Conservation (phyloP, 2,797 vertebrate species). For the Simalia tracyae region DNA sequence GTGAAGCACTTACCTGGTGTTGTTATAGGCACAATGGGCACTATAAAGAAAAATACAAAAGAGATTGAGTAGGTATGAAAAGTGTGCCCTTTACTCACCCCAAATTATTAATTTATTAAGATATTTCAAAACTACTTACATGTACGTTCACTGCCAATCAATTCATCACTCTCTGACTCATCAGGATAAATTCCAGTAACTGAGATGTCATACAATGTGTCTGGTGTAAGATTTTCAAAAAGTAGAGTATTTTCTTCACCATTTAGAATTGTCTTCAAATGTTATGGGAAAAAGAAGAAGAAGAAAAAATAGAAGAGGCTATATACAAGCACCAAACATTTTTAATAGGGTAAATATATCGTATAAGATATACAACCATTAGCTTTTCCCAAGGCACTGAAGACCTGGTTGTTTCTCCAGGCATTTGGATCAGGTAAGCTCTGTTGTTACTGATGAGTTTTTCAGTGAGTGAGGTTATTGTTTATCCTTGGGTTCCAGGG, state of each 20-base stretch:
- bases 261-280: constrained; percentile 82
- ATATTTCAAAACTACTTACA: constrained; percentile 71
- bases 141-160: constrained; percentile 86
- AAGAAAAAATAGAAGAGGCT: background rate
- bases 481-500: background rate
- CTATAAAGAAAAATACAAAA: constrained; percentile 72
- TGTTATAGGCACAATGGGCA: constrained; percentile 69
- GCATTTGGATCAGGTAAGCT: background rate
- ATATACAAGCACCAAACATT: background rate
- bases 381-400: background rate
- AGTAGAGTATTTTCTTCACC: constrained; percentile 81
- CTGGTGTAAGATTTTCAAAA: constrained; percentile 84
- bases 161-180: constrained; percentile 92
- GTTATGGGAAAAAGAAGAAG: background rate
- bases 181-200: constrained; percentile 96
- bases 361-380: background rate
- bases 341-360: background rate
- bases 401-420: background rate
- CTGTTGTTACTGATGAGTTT: background rate
- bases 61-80: constrained; percentile 48
- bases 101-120: constrained; percentile 16
- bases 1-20: constrained; percentile 74
- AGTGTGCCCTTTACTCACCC: background rate
- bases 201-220: constrained; percentile 85
- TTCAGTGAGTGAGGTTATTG: background rate